phyloP scores from a whole-genome alignment of 1,140 invertebrate species.

The Zaprionus africanus region DNA sequence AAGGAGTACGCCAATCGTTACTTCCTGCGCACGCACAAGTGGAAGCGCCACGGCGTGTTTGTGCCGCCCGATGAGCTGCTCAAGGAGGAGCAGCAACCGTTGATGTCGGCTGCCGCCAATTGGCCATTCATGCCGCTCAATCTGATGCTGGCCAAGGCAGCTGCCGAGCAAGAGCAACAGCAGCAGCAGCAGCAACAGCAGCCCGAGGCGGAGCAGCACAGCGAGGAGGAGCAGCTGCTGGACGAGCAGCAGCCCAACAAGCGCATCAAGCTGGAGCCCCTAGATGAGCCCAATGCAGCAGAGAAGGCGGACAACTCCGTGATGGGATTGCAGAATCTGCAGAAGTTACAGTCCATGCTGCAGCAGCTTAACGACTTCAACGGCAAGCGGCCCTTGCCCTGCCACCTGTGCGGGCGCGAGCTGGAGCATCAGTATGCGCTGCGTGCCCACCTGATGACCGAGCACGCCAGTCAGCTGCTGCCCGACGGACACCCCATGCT shows the following conservation, averaged over 20 bases:
- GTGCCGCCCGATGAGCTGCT: constrained; percentile 85
- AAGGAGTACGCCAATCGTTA: constrained; percentile 98
- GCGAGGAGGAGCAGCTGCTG: neutral
- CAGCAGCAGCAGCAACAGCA: constrained; percentile 22
- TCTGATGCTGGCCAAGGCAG: constrained; percentile 86
- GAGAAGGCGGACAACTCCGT: constrained; percentile 55
- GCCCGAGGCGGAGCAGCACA: constrained; percentile 22
- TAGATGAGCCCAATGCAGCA: constrained; percentile 29
- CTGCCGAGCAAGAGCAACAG: constrained; percentile 47
- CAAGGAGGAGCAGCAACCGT: constrained; percentile 41
- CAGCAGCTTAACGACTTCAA: constrained; percentile 93
- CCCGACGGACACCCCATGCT: constrained; percentile 58
- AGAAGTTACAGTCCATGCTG: constrained; percentile 96
- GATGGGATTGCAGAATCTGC: constrained; percentile 87
- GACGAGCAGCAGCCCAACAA: constrained; percentile 62
- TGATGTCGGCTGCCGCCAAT: constrained; percentile 71
- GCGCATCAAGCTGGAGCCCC: constrained; percentile 72
- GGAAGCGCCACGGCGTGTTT: constrained; percentile 91
- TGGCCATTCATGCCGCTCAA: constrained; percentile 87
- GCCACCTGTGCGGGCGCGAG: constrained; percentile 87
- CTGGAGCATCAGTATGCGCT: constrained; percentile 87
- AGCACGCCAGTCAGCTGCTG: constrained; percentile 85
- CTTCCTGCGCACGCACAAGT: constrained; percentile 95
- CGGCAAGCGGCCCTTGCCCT: constrained; percentile 86
- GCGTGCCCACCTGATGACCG: constrained; percentile 87